A percentile compares a stretch with the other conserved stretches of the same genome.
Evolutionary conservation across 64 coral and sea anemone genomes (phyloP).

Genomic region (Porites australiensis): DNA sequence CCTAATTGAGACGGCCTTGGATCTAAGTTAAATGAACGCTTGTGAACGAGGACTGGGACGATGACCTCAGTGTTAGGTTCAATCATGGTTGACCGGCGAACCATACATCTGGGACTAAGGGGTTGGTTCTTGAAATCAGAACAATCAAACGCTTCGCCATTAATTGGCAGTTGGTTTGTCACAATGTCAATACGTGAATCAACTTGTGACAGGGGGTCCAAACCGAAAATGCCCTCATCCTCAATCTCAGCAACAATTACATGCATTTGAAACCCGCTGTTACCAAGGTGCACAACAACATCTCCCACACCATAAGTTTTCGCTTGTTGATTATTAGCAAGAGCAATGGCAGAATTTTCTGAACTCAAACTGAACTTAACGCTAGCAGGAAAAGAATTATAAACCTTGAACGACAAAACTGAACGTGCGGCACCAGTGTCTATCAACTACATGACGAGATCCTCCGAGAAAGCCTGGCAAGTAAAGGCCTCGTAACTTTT

Average conservation of each 20-base stretch:
- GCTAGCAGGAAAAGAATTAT: slow-evolving; percentile 33
- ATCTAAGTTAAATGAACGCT: not conserved
- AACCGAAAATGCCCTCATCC: slow-evolving; percentile 26
- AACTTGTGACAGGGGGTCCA: slow-evolving; percentile 31
- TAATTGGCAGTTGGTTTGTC: slow-evolving; percentile 1
- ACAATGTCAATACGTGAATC: slow-evolving; percentile 16
- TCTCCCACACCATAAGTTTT: not conserved
- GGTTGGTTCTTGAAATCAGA: slow-evolving; percentile 2
- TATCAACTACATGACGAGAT: slow-evolving; percentile 38
- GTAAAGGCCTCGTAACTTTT: slow-evolving; percentile 40
- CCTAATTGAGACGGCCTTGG: not conserved
- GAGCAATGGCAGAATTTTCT: slow-evolving; percentile 4
- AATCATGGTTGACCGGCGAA: not conserved
- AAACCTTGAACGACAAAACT: slow-evolving; percentile 33
- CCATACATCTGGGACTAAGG: slow-evolving; percentile 19
- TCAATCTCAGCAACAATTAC: slow-evolving; percentile 24
- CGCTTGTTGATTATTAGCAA: slow-evolving; percentile 30
- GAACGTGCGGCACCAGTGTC: slow-evolving; percentile 41
- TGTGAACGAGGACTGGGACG: slow-evolving; percentile 1
- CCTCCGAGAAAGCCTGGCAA: slow-evolving; percentile 33
- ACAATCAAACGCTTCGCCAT: slow-evolving; percentile 19
- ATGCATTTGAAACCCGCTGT: not conserved
- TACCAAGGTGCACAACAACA: not conserved
- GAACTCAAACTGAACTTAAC: slow-evolving; percentile 24
- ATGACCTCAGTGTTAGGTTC: not conserved